Evolutionary conservation across 1,140 invertebrate species (phyloP).

Genomic region (Bombus pascuorum): DNA sequence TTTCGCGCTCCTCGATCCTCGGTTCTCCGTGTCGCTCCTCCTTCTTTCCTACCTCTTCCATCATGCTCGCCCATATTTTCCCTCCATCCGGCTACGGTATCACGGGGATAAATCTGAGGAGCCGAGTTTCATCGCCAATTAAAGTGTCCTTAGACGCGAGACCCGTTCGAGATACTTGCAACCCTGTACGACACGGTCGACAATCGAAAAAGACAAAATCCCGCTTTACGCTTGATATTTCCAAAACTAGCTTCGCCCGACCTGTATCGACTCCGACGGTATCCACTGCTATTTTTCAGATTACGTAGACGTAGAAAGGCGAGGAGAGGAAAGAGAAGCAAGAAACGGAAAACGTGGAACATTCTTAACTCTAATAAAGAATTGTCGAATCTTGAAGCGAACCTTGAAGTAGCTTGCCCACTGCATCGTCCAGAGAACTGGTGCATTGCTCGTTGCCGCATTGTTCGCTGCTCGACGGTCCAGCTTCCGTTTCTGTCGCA

Average conservation of each 20-base stretch:
- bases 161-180: conserved; percentile 6
- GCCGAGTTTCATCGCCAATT: conserved; percentile 78
- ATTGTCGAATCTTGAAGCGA: not conserved
- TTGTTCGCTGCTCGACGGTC: conserved; percentile 69
- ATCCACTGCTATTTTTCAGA: not conserved
- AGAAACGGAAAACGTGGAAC: not conserved
- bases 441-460: conserved; percentile 64
- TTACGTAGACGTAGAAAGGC: not conserved
- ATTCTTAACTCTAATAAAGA: no score
- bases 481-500: conserved; percentile 69
- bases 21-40: not conserved
- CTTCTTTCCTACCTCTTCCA: conserved; percentile 17
- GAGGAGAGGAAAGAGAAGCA: not conserved
- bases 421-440: conserved; percentile 78
- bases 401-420: conserved; percentile 81
- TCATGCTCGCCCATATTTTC: conserved; percentile 34
- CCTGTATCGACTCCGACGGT: no score
- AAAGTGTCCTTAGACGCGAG: conserved; percentile 57
- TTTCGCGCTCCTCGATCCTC: conserved; percentile 20
- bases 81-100: conserved; percentile 49
- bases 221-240: not conserved
- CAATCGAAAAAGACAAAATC: conserved; percentile 15
- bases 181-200: not conserved
- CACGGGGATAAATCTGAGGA: conserved; percentile 75
- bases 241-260: not conserved